phyloP scores from a whole-genome alignment of 2,797 vertebrate species.

The Babyrousa celebensis region DNA sequence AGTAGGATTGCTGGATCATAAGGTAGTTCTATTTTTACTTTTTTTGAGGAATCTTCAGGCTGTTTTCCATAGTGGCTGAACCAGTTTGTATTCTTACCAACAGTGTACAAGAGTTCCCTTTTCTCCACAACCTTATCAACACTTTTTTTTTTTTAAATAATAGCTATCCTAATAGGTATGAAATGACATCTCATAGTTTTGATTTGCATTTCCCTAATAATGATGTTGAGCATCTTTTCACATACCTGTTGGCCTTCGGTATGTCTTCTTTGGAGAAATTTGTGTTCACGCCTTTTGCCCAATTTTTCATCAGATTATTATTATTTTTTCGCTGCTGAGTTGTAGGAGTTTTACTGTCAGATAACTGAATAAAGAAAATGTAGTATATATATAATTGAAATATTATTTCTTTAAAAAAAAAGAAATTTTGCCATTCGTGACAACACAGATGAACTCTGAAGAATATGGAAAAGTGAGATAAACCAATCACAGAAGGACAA shows the following conservation, averaged over 20 bases:
- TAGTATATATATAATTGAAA: not conserved
- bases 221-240: not conserved
- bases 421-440: not conserved
- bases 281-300: not conserved
- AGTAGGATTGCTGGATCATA: not conserved
- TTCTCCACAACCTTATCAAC: too few relatives aligned
- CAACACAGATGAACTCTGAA: not conserved
- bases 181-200: not conserved
- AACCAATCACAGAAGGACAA: not conserved
- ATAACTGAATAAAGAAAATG: not conserved
- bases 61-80: conserved; percentile 15
- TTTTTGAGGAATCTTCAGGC: not conserved
- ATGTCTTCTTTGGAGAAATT: not conserved
- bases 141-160: not conserved
- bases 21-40: not conserved
- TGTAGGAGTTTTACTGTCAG: not conserved
- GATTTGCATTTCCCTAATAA: not conserved
- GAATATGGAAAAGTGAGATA: not conserved
- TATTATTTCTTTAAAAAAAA: conserved; percentile 5
- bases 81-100: not conserved
- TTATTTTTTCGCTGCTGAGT: not conserved
- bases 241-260: not conserved
- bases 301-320: not conserved
- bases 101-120: too few relatives aligned
- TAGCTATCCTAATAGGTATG: not conserved